Base-by-base conservation (phyloP, 2,888 invertebrate genomes). In the Plagodis dolabraria region DNA sequence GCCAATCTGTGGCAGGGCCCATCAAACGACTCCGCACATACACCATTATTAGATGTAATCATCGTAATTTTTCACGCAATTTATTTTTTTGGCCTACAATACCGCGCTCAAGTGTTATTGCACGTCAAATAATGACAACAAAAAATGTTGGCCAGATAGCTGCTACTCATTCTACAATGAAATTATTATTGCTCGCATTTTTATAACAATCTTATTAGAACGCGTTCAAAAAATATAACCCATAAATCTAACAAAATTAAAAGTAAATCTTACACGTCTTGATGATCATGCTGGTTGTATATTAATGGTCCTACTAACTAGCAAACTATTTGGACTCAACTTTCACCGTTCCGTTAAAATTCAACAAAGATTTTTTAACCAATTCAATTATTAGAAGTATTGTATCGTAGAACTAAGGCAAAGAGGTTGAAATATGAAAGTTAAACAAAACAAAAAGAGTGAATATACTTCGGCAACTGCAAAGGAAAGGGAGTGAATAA, bases 21-120 rank as follows among this genome's bases (percentile, higher is more conserved):
- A 87, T 89, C 89, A 87, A 83, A 84, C 83, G 80, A 80, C 82
- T 79, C 79, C 77, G 80, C 66, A 80, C 80, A 80, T 79, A 85
- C 78, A 80, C 71, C 82, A 83, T 91, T 89, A 92, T 90, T 91
- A 89, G 81, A 85, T 80, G 87, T 90, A 92, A 92, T 91, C 91
- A 90, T 90, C 85, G 89, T 90, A 89, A 92, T 92, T 92, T 92
- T 92, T 92, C 91, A 92, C 92, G 90, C 91, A 90, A 89, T 92
- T 88, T 89, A 84, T 89, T 92, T 89, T 87, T 88, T 85, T 79
- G 70, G 80, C 77, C 77, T 77, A 76, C 82, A 80, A 77, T 83
- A 84, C 82, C 77, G 1, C 12, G 10, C 42, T 6, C 75, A 78
- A 83, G 83, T 84, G 85, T 86, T 86, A 83, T 85, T 87, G 83